Evolutionary conservation across 2,113 vertebrate species (phyloP).

Genomic region (Narcine bancroftii): DNA sequence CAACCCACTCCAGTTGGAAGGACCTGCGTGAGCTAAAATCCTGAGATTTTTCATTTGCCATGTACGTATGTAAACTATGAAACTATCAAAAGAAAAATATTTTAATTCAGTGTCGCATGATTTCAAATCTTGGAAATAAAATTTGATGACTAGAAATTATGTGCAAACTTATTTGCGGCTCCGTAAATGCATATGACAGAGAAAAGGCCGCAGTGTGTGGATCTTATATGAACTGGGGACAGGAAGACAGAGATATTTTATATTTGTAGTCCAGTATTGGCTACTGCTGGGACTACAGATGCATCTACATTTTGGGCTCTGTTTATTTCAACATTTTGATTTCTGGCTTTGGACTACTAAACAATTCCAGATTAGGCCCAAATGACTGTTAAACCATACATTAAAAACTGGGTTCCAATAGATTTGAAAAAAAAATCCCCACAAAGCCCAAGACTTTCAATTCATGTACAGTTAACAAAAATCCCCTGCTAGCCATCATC

Average conservation of each 20-base stretch:
- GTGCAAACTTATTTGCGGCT: background rate
- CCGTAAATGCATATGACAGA: background rate
- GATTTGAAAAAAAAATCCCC: background rate
- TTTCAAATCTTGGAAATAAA: slow-evolving; percentile 17
- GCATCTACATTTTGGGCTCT: background rate
- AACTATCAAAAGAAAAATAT: slow-evolving; percentile 21
- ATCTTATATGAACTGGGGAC: background rate
- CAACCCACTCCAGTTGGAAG: background rate
- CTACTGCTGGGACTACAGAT: background rate
- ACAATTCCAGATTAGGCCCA: background rate
- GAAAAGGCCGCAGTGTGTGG: background rate
- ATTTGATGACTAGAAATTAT: background rate
- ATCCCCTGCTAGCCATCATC: too few relatives aligned
- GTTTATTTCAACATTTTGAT: background rate
- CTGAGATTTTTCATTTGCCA: background rate
- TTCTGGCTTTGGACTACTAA: background rate
- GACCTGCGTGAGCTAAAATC: background rate
- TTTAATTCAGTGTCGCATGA: slow-evolving; percentile 25
- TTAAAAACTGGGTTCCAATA: background rate
- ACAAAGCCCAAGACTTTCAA: background rate
- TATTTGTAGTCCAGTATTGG: background rate
- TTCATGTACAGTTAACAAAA: too few relatives aligned
- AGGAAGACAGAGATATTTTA: background rate
- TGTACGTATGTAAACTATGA: background rate
- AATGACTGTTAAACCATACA: background rate